Conservation (phyloP, 1,140 invertebrate genomes). For the Ruditapes philippinarum region DNA sequence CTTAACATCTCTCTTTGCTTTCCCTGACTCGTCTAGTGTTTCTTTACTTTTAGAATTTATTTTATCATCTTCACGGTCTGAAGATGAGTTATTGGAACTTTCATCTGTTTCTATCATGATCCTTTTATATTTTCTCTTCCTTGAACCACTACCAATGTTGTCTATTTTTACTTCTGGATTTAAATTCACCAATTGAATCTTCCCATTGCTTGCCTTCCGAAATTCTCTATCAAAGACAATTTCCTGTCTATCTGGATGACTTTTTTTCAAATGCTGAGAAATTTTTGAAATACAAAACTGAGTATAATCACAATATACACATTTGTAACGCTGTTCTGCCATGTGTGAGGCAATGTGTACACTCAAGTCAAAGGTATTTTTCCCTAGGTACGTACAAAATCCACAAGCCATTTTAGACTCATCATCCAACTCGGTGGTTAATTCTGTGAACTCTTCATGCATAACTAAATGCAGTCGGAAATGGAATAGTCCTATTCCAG, state of each 20-base stretch:
- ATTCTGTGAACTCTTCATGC: slow-evolving; percentile 5
- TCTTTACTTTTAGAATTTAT: not conserved
- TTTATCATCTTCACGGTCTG: not conserved
- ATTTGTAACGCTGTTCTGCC: not conserved
- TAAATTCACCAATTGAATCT: slow-evolving; percentile 9
- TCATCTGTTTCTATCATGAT: slow-evolving; percentile 36
- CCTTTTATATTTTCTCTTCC: slow-evolving; percentile 23
- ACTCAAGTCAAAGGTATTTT: not conserved
- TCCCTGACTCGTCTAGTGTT: not conserved
- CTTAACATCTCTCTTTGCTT: not conserved
- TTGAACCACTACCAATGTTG: not conserved
- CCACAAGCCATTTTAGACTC: slow-evolving; percentile 24
- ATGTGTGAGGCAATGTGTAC: slow-evolving; percentile 29
- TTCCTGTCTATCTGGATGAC: slow-evolving; percentile 15
- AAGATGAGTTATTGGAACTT: slow-evolving; percentile 2
- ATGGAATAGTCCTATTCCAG: not conserved
- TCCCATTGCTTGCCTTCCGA: not conserved
- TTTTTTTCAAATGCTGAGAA: not conserved
- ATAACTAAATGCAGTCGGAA: slow-evolving; percentile 17
- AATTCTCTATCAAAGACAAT: slow-evolving; percentile 12
- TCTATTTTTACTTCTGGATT: not conserved
- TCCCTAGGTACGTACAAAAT: not conserved
- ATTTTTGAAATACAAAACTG: not conserved
- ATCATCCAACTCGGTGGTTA: slow-evolving; percentile 7
- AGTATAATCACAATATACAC: slow-evolving; percentile 24